A percentile compares a stretch with the other conserved stretches of the same genome.
Conservation (phyloP, 2,113 vertebrate genomes). For the cattle (Bos taurus) region ARS-UCD2.0 NC_037336.1:44794501-44795000, state of each 20-base stretch:
- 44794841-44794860: not conserved
- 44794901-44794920: not conserved
- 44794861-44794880: constrained; percentile 23
- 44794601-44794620: not conserved
- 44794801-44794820: constrained; percentile 26
- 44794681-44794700: not conserved
- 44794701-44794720: not conserved
- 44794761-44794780: not conserved
- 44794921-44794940: constrained; percentile 13
- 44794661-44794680: constrained; percentile 11
- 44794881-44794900: not conserved
- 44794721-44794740: not conserved
- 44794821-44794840: not conserved
- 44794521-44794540: not conserved
- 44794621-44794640: not conserved
- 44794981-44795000: constrained; percentile 17
- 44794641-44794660: not conserved
- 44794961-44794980: not conserved
- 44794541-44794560: not conserved
- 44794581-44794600: not conserved
- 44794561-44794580: not conserved
- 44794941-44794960: not conserved
- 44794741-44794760: not conserved
- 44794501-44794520: not conserved
- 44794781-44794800: constrained; percentile 11